Evolutionary conservation across 2,888 invertebrate genomes (phyloP), one percentile per base, ranked within the genome.

Genomic region (Margaritifera margaritifera): DNA sequence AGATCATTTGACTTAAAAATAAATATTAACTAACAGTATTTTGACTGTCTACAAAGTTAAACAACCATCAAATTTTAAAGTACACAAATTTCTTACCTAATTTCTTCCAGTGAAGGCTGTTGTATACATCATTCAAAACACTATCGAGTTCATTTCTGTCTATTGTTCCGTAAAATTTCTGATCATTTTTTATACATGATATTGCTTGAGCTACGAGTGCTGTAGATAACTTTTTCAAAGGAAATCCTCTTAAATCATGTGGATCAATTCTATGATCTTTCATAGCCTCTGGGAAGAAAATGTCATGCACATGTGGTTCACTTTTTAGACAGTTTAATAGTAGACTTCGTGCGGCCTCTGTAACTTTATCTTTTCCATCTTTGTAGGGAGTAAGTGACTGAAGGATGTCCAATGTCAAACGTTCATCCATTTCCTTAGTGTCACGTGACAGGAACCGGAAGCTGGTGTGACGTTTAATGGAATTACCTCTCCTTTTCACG

Each of bases 41-140:
- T 42, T 42, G 42, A 11, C 42, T 42, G 1, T 4, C 42, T 22
- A 31, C 4, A 42, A 25, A 4, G 19, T 64, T 6, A 6, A 6
- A 24, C n/a, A 31, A 62, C 27, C 53, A 22, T 19, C 8, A 22
- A 20, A 22, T 18, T 8, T 24, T 11, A 42, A 42, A 42, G 2
- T 42, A 11, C 42, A 42, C 42, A 1, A 11, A 42, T n/a, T 18
- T 57, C 82, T 72, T 68, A 87, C 88, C 88, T 66, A 88, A 64
- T 74, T 87, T 88, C 68, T 87, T 88, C 88, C 88, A 88, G 50
- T 85, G 82, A 6, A 88, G 77, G 66, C 87, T 83, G 25, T 75
- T 75, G 68, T 86, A 85, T 22, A 86, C 77, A 6, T 84, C 84
- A 4, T 73, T 65, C n/a, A 88, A 68, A 18, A 77, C 71, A 20